Evolutionary conservation across 2,113 vertebrate genomes (phyloP).

Genomic region (Lophura nycthemera): DNA sequence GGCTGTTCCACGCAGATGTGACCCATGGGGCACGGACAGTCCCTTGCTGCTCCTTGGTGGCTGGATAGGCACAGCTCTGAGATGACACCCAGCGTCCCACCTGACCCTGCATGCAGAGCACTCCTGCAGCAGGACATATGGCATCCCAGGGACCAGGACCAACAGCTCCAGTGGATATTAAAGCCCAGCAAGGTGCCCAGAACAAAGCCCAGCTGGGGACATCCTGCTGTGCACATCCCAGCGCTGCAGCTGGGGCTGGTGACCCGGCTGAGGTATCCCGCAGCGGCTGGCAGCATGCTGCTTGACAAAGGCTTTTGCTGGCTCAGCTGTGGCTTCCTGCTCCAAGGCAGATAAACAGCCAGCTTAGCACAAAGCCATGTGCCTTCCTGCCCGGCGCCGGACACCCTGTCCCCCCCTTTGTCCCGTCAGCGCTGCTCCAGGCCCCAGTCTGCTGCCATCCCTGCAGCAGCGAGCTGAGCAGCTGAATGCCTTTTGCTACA

Average conservation of each 20-base stretch:
- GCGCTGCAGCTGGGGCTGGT: not conserved
- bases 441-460: not conserved
- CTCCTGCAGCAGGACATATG: not conserved
- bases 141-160: not conserved
- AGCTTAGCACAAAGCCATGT: not conserved
- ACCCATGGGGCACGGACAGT: no score
- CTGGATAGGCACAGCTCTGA: not conserved
- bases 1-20: not conserved
- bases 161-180: not conserved
- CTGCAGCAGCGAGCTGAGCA: not conserved
- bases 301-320: not conserved
- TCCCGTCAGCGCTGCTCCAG: fast-evolving
- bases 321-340: conserved; percentile 22
- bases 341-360: not conserved
- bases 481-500: not conserved
- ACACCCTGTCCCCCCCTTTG: not conserved
- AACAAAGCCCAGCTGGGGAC: not conserved
- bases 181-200: not conserved
- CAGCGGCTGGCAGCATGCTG: not conserved
- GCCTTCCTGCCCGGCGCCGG: not conserved
- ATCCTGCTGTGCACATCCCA: not conserved
- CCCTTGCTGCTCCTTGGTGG: not conserved
- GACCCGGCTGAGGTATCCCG: not conserved
- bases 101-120: not conserved
- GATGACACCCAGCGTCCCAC: not conserved